A percentile compares a stretch with the other conserved stretches of the same genome.
These are phyloP conservation scores for Whitmania pigra DNA, from an alignment of 1,140 invertebrate species.

Conservation along the genomic window DNA sequence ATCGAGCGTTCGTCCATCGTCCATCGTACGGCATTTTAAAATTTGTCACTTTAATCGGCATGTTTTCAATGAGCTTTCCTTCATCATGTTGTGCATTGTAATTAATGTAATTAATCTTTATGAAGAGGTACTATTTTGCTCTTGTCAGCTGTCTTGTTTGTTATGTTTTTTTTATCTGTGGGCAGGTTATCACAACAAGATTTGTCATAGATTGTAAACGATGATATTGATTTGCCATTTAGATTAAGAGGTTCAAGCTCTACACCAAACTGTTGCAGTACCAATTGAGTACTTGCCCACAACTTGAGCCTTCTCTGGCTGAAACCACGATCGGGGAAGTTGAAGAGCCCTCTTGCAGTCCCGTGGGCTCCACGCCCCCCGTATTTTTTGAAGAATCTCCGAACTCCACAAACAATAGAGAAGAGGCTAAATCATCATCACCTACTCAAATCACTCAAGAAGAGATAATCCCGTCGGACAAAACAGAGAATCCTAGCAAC, in stretches of 20 bases:
- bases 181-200: too few species aligned
- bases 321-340: slow-evolving; percentile 61
- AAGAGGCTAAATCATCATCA: too few species aligned
- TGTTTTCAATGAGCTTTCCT: background rate
- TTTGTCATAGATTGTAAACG: too few species aligned
- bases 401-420: too few species aligned
- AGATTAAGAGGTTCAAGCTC: slow-evolving; percentile 75
- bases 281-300: slow-evolving; percentile 50
- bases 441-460: too few species aligned
- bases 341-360: slow-evolving; percentile 48
- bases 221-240: slow-evolving; percentile 24
- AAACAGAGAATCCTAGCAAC: too few species aligned
- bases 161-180: background rate
- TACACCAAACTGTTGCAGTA: slow-evolving; percentile 65
- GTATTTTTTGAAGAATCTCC: too few species aligned
- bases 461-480: too few species aligned
- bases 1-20: background rate
- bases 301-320: slow-evolving; percentile 52
- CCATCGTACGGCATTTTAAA: background rate
- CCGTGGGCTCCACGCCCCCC: background rate
- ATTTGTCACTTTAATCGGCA: background rate
- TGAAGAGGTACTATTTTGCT: background rate
- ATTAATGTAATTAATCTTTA: background rate
- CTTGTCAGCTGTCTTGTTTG: background rate
- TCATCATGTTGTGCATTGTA: background rate